Base-by-base conservation (phyloP, 2,888 invertebrate genomes). In the Troides oblongomaculatus region DNA sequence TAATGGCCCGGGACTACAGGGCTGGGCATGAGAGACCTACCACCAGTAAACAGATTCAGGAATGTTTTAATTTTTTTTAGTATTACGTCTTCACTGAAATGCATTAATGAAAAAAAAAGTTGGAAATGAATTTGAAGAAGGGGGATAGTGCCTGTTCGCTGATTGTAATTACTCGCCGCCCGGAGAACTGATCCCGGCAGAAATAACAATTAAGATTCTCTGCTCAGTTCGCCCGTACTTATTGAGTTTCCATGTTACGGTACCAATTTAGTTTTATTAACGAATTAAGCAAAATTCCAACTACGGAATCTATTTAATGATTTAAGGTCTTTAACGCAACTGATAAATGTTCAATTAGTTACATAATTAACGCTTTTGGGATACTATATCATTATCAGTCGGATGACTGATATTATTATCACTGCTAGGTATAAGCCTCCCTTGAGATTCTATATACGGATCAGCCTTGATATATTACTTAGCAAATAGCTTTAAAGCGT, bases 161-260 rank as follows among this genome's bases (percentile, higher is more conserved):
- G 59, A 70, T 70, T 70, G 70, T 70, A 63, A 70, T 70, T 66
- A 66, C 66, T 66, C 36, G 46, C 25, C 59, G 58, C 59, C 30
- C 36, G 36, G 65, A 62, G 62, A 62, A 58, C 65, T 56, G 70
- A 66, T 66, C 66, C 59, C 53, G 25, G 62, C 59, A 70, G 70
- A 66, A 70, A 70, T 67, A 62, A 67, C 67, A 67, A 67, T 67
- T 67, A 67, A 62, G 62, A 57, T 56, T 57, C 58, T 43, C 50
- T 65, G 21, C 62, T 66, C 66, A n/a, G 50, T 62, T 62, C 66
- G 62, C 65, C 8, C 57, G 50, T 12, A 57, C 62, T 70, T 62
- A 66, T 66, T 66, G 62, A 70, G 66, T 66, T 62, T 69, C 43
- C 56, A 39, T 62, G 62, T 53, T 64, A 53, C 53, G 56, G 56